Evolutionary conservation across 2,113 vertebrate species (phyloP).

Genomic region (Eclectus roratus): DNA sequence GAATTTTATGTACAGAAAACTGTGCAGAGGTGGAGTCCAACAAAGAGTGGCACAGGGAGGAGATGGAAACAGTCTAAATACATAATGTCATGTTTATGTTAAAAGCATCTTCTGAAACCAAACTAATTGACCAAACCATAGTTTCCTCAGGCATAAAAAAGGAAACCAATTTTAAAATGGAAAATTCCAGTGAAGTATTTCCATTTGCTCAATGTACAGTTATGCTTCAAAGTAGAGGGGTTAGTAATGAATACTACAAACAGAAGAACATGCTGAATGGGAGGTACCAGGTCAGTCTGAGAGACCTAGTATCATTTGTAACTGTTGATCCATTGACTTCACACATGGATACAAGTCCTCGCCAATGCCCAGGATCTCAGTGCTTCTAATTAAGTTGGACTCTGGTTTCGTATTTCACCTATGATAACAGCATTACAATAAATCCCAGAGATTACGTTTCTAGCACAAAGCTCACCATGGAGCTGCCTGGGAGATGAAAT

Average conservation of each 20-base stretch:
- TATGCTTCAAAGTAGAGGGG: neutral
- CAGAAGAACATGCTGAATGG: neutral
- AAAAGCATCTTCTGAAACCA: neutral
- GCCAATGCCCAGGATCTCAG: neutral
- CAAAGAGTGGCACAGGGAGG: neutral
- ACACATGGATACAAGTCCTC: neutral
- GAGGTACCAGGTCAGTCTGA: neutral
- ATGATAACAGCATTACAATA: neutral
- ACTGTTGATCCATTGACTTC: neutral
- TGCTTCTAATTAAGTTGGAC: neutral
- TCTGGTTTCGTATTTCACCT: neutral
- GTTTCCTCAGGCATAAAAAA: neutral
- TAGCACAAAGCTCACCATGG: neutral
- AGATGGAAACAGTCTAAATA: neutral
- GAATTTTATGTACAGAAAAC: neutral
- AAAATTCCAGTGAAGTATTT: neutral
- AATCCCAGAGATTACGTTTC: neutral
- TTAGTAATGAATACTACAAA: neutral
- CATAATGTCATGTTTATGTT: neutral
- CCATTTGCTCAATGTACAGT: neutral
- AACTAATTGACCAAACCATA: neutral
- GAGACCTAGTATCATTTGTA: neutral
- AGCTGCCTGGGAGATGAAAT: conserved; percentile 8
- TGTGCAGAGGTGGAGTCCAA: neutral
- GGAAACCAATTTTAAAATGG: neutral